A percentile compares a stretch with the other conserved stretches of the same genome.
phyloP scores from a whole-genome alignment of 92 coral and sea anemone species.

The Paragorgia papillata region DNA sequence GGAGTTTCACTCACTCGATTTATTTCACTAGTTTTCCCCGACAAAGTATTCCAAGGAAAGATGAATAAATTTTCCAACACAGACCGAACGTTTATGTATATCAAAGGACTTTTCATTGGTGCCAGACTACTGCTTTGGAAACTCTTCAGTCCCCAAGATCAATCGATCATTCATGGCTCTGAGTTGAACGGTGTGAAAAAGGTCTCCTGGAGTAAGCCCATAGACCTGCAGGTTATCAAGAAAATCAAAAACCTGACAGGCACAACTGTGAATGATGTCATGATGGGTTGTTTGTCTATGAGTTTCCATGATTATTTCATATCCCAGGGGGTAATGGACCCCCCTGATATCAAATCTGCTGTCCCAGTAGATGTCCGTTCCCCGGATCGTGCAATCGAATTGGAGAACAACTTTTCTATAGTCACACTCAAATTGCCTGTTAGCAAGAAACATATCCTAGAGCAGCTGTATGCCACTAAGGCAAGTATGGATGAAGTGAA shows the following conservation, averaged over 20 bases:
- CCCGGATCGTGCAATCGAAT: constrained; percentile 37
- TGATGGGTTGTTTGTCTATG: constrained; percentile 76
- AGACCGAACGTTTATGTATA: constrained; percentile 41
- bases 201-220: constrained; percentile 73
- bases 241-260: constrained; percentile 76
- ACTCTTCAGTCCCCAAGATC: constrained; percentile 54
- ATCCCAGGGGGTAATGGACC: constrained; percentile 67
- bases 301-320: constrained; percentile 77
- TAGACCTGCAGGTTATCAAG: constrained; percentile 69
- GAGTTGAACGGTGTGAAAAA: constrained; percentile 74
- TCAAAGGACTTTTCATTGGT: constrained; percentile 62
- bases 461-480: constrained; percentile 72
- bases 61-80: constrained; percentile 62
- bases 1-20: constrained; percentile 78
- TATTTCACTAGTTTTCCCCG: constrained; percentile 63
- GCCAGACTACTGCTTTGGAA: constrained; percentile 49
- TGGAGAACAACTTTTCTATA: constrained; percentile 79
- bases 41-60: constrained; percentile 59
- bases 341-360: constrained; percentile 71
- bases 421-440: constrained; percentile 67
- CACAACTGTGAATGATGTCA: constrained; percentile 89
- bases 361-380: constrained; percentile 85
- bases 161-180: constrained; percentile 77
- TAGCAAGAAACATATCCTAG: constrained; percentile 58
- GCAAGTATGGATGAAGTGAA: constrained; percentile 72